A percentile compares a stretch with the other conserved stretches of the same genome.
phyloP scores from a whole-genome alignment of 2,113 vertebrate genomes.

The Thalassoma bifasciatum region DNA sequence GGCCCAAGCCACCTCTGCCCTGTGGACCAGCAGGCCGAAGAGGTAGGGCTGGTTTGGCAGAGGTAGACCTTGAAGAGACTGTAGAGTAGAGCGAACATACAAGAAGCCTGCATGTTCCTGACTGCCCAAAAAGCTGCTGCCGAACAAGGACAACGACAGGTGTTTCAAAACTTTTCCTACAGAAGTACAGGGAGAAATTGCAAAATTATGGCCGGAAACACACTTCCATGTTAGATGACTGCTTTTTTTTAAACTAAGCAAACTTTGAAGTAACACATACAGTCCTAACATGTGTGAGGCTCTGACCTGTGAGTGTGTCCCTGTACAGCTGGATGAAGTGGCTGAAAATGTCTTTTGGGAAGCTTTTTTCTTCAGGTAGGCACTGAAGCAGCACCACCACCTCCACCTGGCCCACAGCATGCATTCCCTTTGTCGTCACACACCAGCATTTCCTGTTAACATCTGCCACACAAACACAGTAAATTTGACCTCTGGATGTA shows the following conservation, averaged over 20 bases:
- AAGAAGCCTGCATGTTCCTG: slow-evolving; percentile 94
- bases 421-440: slow-evolving; percentile 93
- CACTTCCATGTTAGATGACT: not conserved
- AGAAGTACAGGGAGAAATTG: slow-evolving; percentile 30
- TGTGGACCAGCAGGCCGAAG: slow-evolving; percentile 92
- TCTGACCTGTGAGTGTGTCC: slow-evolving; percentile 92
- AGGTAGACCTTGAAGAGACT: slow-evolving; percentile 88
- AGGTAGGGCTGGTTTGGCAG: slow-evolving; percentile 91
- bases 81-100: slow-evolving; percentile 89
- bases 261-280: no score
- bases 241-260: no score
- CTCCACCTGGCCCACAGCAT: slow-evolving; percentile 94
- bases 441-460: slow-evolving; percentile 95
- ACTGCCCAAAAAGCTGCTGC: slow-evolving; percentile 86
- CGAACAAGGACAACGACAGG: slow-evolving; percentile 89
- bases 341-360: slow-evolving; percentile 93
- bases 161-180: slow-evolving; percentile 90
- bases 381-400: slow-evolving; percentile 91
- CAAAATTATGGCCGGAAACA: not conserved
- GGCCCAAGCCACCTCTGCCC: slow-evolving; percentile 93
- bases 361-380: slow-evolving; percentile 89
- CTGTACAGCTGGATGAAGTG: slow-evolving; percentile 93
- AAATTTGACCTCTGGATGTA: not conserved
- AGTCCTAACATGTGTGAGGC: not conserved
- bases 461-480: slow-evolving; percentile 87